phyloP scores from a whole-genome alignment of 2,113 vertebrate genomes.

The Hipposideros armiger region DNA sequence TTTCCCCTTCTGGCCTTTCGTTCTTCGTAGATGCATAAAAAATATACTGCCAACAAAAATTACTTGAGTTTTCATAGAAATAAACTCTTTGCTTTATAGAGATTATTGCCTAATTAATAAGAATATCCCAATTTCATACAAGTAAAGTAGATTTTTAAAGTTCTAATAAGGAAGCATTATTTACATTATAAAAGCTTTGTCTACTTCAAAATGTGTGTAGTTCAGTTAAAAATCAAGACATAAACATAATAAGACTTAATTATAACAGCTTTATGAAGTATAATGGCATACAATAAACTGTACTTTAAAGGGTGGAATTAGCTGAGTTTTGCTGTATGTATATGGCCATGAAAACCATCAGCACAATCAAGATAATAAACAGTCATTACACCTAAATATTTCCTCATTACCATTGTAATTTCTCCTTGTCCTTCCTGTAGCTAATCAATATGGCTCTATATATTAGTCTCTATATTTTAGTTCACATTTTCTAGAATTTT shows the following conservation, averaged over 20 bases:
- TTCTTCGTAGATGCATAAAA: not conserved
- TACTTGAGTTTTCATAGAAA: not conserved
- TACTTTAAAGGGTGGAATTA: not conserved
- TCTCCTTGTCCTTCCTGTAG: not conserved
- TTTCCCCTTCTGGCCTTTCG: not conserved
- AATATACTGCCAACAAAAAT: not conserved
- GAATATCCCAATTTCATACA: not conserved
- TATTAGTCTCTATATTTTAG: not conserved
- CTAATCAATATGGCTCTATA: not conserved
- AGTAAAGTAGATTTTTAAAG: not conserved
- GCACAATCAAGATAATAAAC: not conserved
- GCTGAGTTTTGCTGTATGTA: not conserved
- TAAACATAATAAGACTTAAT: not conserved
- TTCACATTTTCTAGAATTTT: conserved; percentile 4
- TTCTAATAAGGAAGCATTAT: not conserved
- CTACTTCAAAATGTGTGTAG: not conserved
- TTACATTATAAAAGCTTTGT: not conserved
- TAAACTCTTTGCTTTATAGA: not conserved
- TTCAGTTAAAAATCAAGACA: not conserved
- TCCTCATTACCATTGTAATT: not conserved
- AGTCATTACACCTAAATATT: not conserved
- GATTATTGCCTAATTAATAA: not conserved
- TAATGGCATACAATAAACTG: not conserved
- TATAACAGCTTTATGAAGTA: not conserved
- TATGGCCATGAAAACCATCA: not conserved